Conservation (phyloP, 2,888 invertebrate species). For the Pheosia tremula region DNA sequence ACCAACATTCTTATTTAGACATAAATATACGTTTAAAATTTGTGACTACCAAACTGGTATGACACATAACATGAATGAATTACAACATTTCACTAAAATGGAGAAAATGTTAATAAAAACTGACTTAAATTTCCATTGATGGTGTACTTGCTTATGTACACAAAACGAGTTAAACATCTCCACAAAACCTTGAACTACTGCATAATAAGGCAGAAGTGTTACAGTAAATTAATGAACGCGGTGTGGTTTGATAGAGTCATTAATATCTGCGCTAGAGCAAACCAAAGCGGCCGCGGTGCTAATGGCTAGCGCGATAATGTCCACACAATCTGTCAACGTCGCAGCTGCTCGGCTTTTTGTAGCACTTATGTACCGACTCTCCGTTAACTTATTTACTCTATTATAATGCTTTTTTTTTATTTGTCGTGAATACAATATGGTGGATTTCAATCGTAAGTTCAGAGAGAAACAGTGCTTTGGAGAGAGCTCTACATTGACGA, state of each 20-base stretch:
- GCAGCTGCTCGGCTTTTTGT: slow-evolving; percentile 69
- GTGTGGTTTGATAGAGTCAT: slow-evolving; percentile 46
- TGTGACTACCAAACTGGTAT: too few species aligned
- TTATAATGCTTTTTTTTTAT: slow-evolving; percentile 46
- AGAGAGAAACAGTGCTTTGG: too few species aligned
- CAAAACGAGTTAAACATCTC: slow-evolving; percentile 19
- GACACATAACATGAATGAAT: too few species aligned
- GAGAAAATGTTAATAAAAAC: too few species aligned
- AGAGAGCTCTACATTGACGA: too few species aligned
- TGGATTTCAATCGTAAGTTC: not conserved
- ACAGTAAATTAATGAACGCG: slow-evolving; percentile 38
- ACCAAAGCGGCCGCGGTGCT: slow-evolving; percentile 54
- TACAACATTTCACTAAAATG: too few species aligned
- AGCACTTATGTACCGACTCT: slow-evolving; percentile 53
- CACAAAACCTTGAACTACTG: slow-evolving; percentile 19
- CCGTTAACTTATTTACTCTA: slow-evolving; percentile 51
- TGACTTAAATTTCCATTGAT: too few species aligned
- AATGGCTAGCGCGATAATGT: slow-evolving; percentile 67
- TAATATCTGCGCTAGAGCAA: slow-evolving; percentile 51
- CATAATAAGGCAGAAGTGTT: slow-evolving; percentile 31
- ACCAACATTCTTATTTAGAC: too few species aligned
- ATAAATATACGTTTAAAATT: too few species aligned
- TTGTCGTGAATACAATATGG: slow-evolving; percentile 10
- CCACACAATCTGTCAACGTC: slow-evolving; percentile 78
- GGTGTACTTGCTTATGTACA: not conserved